Evolutionary conservation across 2,888 invertebrate genomes (phyloP).

Genomic region (Horisme vitalbata): DNA sequence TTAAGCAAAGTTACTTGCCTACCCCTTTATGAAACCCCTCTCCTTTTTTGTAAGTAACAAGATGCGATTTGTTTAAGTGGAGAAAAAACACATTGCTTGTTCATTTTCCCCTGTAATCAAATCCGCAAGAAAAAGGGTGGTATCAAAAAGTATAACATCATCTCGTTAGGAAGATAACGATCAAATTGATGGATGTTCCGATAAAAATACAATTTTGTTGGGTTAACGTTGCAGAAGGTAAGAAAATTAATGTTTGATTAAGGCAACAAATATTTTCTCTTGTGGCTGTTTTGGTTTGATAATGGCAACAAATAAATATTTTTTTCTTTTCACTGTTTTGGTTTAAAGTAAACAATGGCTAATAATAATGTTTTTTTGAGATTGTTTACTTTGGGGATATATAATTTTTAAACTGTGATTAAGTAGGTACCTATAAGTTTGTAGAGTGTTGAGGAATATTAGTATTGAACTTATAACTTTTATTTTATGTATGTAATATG

Average conservation of each 20-base stretch:
- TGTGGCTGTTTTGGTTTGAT: too few relatives aligned
- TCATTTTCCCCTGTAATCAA: conserved; percentile 53
- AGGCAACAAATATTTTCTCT: conserved; percentile 8
- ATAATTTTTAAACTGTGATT: too few relatives aligned
- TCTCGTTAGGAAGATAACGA: conserved; percentile 62
- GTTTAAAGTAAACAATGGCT: too few relatives aligned
- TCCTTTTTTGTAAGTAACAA: conserved; percentile 63
- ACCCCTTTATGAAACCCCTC: conserved; percentile 53
- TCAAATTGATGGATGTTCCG: conserved; percentile 44
- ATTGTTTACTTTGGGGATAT: too few relatives aligned
- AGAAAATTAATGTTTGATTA: conserved; percentile 24
- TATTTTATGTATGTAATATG: too few relatives aligned
- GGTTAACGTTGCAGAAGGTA: conserved; percentile 14
- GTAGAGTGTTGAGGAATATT: too few relatives aligned
- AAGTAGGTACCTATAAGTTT: too few relatives aligned
- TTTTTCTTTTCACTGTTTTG: too few relatives aligned
- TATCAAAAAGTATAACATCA: conserved; percentile 55
- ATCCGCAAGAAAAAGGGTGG: conserved; percentile 43
- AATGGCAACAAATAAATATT: too few relatives aligned
- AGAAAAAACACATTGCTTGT: conserved; percentile 54
- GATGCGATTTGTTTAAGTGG: conserved; percentile 68
- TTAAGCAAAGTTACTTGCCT: conserved; percentile 62
- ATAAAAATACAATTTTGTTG: conserved; percentile 26
- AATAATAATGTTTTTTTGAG: too few relatives aligned
- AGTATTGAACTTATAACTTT: too few relatives aligned